Base-by-base conservation (phyloP, 53 echinoderm and acorn worm species). In the Apostichopus leukothele region DNA sequence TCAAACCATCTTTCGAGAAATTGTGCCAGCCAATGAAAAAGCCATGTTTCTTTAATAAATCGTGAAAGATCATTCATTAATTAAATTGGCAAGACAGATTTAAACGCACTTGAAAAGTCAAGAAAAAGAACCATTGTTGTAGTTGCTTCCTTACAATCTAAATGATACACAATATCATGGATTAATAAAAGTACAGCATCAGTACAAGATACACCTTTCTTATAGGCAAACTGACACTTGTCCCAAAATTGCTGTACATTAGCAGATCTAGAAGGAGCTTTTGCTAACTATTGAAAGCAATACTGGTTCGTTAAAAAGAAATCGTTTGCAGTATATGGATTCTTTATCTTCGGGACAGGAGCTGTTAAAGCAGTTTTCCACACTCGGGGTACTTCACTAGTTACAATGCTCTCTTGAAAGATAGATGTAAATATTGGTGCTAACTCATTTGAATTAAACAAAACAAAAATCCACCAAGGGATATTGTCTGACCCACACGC, bases 131-230 rank as follows among this genome's bases (percentile, higher is more conserved):
- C 61, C 13, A 1, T 11, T 61, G 61, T 61, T 61, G 2, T 61
- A 61, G 61, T 61, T 13, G 13, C 3, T 61, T 61, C 61, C 13
- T 25, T 25, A 25, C 25, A 61, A 61, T 5, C 61, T 61, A 61
- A 61, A 61, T 61, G 61, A 61, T 9, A 61, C 61, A 61, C 61
- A 61, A 61, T 11, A 61, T 6, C 61, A 61, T 61, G 9, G 61
- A 61, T 61, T 75, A 75, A 75, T 75, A 75, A 1, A 19, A 75
- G 75, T 75, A 75, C 75, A 75, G 75, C 75, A 75, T 14, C 25
- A 75, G 10, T 39, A 75, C 75, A 22, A 75, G 75, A 75, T n/a
- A 75, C 75, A 25, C 14, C 21, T 5, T 5, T 61, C 61, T 13
- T 61, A 61, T 61, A 5, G 61, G 61, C 61, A 61, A 61, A 61